Evolutionary conservation across 2,888 invertebrate genomes (phyloP).

Genomic region (Cetonia aurata): DNA sequence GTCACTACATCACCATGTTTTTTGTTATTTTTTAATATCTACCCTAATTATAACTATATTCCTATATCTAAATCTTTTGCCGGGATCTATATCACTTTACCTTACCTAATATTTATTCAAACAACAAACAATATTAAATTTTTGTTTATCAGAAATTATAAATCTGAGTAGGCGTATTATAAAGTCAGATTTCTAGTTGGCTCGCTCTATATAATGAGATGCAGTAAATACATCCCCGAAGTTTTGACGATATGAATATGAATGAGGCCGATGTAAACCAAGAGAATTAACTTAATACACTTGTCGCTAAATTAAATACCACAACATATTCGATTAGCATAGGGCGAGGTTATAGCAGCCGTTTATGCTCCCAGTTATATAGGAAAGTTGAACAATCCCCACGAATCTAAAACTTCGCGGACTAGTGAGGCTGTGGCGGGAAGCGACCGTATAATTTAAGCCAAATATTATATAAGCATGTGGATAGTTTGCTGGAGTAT

Average conservation of each 20-base stretch:
- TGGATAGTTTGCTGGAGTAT: no score
- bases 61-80: no score
- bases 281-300: constrained; percentile 24
- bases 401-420: neutral
- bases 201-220: constrained; percentile 15
- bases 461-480: constrained; percentile 1
- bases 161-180: constrained; percentile 2
- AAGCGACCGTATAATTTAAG: neutral
- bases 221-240: constrained; percentile 17
- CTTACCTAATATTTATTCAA: neutral
- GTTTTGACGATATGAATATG: constrained; percentile 26
- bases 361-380: constrained; percentile 12
- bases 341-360: constrained; percentile 15
- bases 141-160: neutral
- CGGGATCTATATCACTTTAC: neutral
- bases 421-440: no score
- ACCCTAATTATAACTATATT: no score
- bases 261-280: constrained; percentile 18
- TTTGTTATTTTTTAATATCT: no score
- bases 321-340: constrained; percentile 26
- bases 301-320: constrained; percentile 32
- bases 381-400: constrained; percentile 17
- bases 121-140: neutral
- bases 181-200: constrained; percentile 14
- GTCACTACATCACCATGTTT: no score